Percentiles rank a stretch among this genome's conserved stretches.
These are phyloP conservation scores for Herpailurus yagouaroundi DNA, from an alignment of 2,113 vertebrate species.

Conservation along the genomic window DNA sequence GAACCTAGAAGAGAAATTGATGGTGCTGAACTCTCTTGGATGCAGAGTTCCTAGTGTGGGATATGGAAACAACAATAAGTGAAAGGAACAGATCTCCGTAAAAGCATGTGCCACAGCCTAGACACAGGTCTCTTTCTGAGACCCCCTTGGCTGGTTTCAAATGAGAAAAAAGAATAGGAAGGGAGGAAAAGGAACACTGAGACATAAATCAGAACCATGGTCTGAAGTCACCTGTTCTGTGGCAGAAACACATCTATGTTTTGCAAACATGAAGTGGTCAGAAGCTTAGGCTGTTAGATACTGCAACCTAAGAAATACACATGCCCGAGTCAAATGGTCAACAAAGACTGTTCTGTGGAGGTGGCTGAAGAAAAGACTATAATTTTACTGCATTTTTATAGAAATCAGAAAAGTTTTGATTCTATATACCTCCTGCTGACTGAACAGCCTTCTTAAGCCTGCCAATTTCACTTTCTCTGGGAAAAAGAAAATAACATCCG, in stretches of 20 bases:
- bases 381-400: conserved; percentile 28
- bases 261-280: conserved; percentile 34
- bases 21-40: conserved; percentile 52
- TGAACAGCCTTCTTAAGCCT: conserved; percentile 5
- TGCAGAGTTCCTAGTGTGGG: conserved; percentile 50
- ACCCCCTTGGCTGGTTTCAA: neutral
- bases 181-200: neutral
- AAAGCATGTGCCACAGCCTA: neutral
- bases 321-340: neutral
- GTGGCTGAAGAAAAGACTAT: neutral
- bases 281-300: conserved; percentile 9
- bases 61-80: conserved; percentile 43
- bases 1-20: conserved; percentile 89
- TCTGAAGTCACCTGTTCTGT: neutral
- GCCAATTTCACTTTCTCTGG: conserved; percentile 15
- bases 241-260: conserved; percentile 27
- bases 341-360: neutral
- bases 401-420: conserved; percentile 39
- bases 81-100: conserved; percentile 32
- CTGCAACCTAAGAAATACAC: conserved; percentile 35
- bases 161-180: neutral
- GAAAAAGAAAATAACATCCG: neutral
- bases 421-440: neutral
- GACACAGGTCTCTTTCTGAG: conserved; percentile 21
- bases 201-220: conserved; percentile 4